These are phyloP conservation scores for Paedocypris micromegethes DNA, from an alignment of 2,797 vertebrate species.

Conservation along the genomic window DNA sequence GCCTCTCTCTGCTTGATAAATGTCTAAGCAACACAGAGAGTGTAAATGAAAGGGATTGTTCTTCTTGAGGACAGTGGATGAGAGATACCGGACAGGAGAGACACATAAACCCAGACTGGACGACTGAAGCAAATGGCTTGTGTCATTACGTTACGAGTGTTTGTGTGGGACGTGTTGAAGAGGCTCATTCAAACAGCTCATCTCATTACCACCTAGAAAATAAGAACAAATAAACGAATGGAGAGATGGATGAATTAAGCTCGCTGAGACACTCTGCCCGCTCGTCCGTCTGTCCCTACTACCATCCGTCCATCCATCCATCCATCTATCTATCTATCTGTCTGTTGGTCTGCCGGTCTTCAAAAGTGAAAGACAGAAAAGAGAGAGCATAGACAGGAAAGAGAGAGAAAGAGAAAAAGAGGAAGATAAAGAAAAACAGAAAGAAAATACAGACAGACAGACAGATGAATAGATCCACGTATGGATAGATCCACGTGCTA, in stretches of 20 bases:
- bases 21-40: background rate
- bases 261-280: too few relatives aligned
- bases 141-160: constrained; percentile 61
- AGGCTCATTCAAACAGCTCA: constrained; percentile 54
- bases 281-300: too few relatives aligned
- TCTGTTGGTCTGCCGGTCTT: too few relatives aligned
- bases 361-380: too few relatives aligned
- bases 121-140: constrained; percentile 65
- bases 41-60: constrained; percentile 14
- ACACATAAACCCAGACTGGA: constrained; percentile 53
- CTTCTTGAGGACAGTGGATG: background rate
- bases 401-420: too few relatives aligned
- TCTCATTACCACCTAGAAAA: constrained; percentile 48
- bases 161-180: constrained; percentile 28
- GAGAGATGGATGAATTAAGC: constrained; percentile 44
- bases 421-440: too few relatives aligned
- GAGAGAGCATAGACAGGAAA: too few relatives aligned
- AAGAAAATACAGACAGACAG: too few relatives aligned
- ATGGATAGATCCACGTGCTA: too few relatives aligned
- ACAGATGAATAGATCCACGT: too few relatives aligned
- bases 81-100: constrained; percentile 37
- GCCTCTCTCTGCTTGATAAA: constrained; percentile 6
- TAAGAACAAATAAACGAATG: constrained; percentile 30
- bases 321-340: too few relatives aligned
- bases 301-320: too few relatives aligned